Base-by-base conservation (phyloP, 1,140 invertebrate species). In the Capitella teleta region DNA sequence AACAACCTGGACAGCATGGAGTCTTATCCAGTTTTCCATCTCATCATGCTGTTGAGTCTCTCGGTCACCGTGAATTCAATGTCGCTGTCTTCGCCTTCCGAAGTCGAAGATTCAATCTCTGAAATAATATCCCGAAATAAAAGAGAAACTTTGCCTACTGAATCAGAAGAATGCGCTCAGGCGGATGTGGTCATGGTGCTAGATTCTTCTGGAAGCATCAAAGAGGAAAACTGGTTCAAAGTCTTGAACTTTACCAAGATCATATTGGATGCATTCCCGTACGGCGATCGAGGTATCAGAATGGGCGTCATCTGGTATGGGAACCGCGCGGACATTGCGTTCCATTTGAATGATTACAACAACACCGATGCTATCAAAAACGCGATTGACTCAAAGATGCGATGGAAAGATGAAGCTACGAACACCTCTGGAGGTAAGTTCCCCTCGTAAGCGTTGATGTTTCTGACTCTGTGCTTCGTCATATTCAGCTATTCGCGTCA, bases 121-220 rank as follows among this genome's bases (percentile, higher is more conserved):
- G n/a, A n/a, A n/a, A n/a, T n/a, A n/a, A n/a, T n/a, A n/a, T n/a
- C n/a, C n/a, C n/a, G n/a, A n/a, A n/a, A n/a, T n/a, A n/a, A n/a
- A n/a, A n/a, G n/a, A n/a, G n/a, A n/a, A n/a, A n/a, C n/a, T n/a
- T n/a, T n/a, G n/a, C n/a, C n/a, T n/a, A n/a, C n/a, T n/a, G n/a
- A n/a, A n/a, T n/a, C n/a, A n/a, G n/a, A n/a, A n/a, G n/a, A n/a
- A n/a, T n/a, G n/a, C n/a, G n/a, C n/a, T n/a, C n/a, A n/a, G 16
- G 61, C 61, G 14, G 61, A 62, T 36, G 56, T 62, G 30, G 49
- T 61, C 14, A 57, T 61, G 46, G 50, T 60, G 10, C 23, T 62
- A n/a, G 61, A 62, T 44, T 48, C 57, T 0, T 57, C 57, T n/a
- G 47, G 50, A 14, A 59, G 57, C 43, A 51, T 61, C 25, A 54